phyloP scores from a whole-genome alignment of 2,797 vertebrate genomes.

The Tauraco hartlaubi region DNA sequence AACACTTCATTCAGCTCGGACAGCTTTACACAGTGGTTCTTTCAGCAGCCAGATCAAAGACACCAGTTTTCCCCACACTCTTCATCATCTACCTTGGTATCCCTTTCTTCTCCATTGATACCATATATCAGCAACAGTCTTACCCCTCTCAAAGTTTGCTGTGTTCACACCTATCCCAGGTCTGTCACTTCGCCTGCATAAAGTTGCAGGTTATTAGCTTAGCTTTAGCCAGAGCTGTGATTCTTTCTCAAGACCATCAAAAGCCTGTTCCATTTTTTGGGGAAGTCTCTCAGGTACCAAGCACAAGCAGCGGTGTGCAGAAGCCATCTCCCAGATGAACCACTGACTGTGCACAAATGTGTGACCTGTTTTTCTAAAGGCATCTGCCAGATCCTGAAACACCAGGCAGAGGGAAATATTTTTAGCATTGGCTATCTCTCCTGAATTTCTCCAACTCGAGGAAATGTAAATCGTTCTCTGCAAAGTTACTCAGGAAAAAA shows the following conservation, averaged over 20 bases:
- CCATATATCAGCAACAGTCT: background rate
- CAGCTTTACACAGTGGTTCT: background rate
- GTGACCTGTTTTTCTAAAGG: background rate
- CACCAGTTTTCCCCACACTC: background rate
- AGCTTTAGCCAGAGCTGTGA: background rate
- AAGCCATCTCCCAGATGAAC: background rate
- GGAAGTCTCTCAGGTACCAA: background rate
- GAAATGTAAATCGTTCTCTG: background rate
- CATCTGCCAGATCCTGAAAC: background rate
- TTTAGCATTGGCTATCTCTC: background rate
- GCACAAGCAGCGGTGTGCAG: background rate
- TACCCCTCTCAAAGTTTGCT: background rate
- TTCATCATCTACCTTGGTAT: background rate
- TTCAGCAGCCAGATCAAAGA: background rate
- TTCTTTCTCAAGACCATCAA: background rate
- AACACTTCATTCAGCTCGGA: background rate
- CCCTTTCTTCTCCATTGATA: background rate
- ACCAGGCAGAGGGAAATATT: background rate
- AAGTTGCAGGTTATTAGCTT: background rate
- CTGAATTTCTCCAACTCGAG: background rate
- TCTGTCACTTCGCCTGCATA: background rate
- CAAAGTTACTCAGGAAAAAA: background rate
- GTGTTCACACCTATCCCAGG: background rate
- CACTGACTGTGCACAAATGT: background rate
- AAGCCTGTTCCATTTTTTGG: background rate